These are phyloP conservation scores for Chroicocephalus ridibundus DNA, from an alignment of 2,113 vertebrate genomes.

Conservation along the genomic window DNA sequence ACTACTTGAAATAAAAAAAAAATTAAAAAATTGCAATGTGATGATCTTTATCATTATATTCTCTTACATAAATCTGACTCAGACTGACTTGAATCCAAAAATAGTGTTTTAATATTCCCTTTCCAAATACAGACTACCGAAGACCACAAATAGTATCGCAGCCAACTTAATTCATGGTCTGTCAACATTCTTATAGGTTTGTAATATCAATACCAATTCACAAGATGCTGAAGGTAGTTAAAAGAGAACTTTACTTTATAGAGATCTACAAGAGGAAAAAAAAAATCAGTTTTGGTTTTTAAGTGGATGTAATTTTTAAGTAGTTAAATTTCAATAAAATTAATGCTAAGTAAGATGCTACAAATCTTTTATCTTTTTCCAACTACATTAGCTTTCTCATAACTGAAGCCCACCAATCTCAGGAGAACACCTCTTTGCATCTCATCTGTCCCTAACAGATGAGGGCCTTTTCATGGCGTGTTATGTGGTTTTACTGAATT, in stretches of 20 bases:
- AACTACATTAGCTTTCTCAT: not conserved
- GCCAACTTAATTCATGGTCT: conserved; percentile 26
- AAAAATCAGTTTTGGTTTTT: not conserved
- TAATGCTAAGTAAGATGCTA: not conserved
- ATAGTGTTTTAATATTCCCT: not conserved
- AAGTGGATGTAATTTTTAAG: not conserved
- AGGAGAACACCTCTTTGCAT: not conserved
- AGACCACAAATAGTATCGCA: conserved; percentile 13
- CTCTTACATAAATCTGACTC: not conserved
- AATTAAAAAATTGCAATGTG: not conserved
- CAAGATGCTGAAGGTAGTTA: conserved; percentile 1
- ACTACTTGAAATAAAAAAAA: conserved; percentile 27
- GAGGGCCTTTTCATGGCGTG: not conserved
- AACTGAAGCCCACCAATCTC: not conserved
- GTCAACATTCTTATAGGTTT: conserved; percentile 10
- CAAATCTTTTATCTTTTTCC: not conserved
- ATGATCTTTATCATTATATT: not conserved
- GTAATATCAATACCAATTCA: not conserved
- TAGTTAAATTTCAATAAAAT: not conserved
- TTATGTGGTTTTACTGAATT: not conserved
- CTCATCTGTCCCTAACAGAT: not conserved
- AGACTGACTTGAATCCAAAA: not conserved
- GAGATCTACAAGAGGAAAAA: not conserved
- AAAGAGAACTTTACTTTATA: conserved; percentile 5
- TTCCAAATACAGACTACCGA: conserved; percentile 32